Conservation (phyloP, 1,140 invertebrate genomes). For the Lucilia sericata region DNA sequence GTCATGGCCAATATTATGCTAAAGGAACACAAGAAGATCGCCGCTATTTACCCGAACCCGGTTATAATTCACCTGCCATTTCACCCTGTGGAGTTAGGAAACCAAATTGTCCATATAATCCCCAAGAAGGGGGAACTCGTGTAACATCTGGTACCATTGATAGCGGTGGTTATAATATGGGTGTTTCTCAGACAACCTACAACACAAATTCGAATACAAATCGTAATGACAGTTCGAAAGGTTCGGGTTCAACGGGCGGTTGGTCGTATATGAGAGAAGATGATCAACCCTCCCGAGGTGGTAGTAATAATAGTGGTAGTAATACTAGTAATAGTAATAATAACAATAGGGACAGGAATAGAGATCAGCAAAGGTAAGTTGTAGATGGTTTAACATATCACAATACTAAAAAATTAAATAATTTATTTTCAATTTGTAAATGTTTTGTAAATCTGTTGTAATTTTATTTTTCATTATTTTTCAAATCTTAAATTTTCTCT, state of each 20-base stretch:
- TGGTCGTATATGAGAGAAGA: slow-evolving; percentile 64
- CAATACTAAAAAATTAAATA: background rate
- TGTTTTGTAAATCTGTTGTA: background rate
- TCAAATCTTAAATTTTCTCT: too few species aligned
- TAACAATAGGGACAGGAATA: slow-evolving; percentile 47
- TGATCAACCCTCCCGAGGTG: slow-evolving; percentile 51
- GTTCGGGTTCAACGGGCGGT: slow-evolving; percentile 47
- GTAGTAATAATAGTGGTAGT: slow-evolving; percentile 14
- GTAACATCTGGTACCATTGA: slow-evolving; percentile 59
- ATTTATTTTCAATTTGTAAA: too few species aligned
- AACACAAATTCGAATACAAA: slow-evolving; percentile 40
- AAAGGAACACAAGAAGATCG: slow-evolving; percentile 55
- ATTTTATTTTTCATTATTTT: background rate
- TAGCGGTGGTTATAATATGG: slow-evolving; percentile 29
- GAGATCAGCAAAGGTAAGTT: slow-evolving; percentile 66
- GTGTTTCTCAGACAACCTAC: slow-evolving; percentile 35
- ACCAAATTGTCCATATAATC: slow-evolving; percentile 57
- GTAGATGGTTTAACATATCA: slow-evolving; percentile 48
- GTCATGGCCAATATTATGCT: slow-evolving; percentile 69
- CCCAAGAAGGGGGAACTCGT: slow-evolving; percentile 44
- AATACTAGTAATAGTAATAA: background rate
- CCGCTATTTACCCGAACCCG: slow-evolving; percentile 54
- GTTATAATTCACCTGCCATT: slow-evolving; percentile 47
- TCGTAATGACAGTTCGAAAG: slow-evolving; percentile 36
- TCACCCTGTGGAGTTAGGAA: slow-evolving; percentile 57